These are phyloP conservation scores for Phoenicopterus ruber DNA, from an alignment of 2,113 vertebrate genomes.

Conservation along the genomic window DNA sequence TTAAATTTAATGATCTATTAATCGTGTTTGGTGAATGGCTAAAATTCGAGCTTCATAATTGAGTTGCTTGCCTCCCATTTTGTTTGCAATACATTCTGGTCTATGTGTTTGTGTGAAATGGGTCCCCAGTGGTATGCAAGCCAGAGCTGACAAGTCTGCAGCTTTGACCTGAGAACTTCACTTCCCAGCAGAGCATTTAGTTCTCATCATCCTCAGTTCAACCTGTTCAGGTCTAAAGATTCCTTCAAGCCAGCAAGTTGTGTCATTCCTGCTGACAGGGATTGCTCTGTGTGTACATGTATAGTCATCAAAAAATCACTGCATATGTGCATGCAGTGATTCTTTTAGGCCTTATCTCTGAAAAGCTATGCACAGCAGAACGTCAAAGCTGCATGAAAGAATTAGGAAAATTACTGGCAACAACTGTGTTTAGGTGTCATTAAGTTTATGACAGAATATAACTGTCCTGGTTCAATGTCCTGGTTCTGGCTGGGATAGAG, in stretches of 20 bases:
- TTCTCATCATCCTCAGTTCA: background rate
- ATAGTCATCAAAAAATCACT: background rate
- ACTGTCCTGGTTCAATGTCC: too few relatives aligned
- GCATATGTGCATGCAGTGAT: rapidly evolving
- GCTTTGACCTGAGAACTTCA: background rate
- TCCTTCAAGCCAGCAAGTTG: background rate
- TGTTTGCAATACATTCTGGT: background rate
- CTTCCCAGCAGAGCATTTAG: background rate
- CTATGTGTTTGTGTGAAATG: background rate
- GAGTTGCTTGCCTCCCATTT: background rate
- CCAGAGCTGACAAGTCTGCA: background rate
- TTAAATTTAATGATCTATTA: background rate
- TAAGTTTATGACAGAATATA: background rate
- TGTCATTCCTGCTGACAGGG: background rate
- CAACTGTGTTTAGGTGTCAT: background rate
- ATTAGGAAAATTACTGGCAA: background rate
- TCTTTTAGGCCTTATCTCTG: background rate
- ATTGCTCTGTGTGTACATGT: background rate
- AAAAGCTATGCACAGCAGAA: background rate
- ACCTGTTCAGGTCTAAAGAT: background rate
- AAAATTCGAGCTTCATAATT: background rate
- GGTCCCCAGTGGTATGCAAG: background rate
- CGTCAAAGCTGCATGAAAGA: background rate
- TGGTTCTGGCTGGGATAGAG: too few relatives aligned
- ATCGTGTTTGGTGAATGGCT: background rate